Percentiles rank a stretch among this genome's conserved stretches.
Conservation (phyloP, 2,113 vertebrate species). For the Myocastor coypus region DNA sequence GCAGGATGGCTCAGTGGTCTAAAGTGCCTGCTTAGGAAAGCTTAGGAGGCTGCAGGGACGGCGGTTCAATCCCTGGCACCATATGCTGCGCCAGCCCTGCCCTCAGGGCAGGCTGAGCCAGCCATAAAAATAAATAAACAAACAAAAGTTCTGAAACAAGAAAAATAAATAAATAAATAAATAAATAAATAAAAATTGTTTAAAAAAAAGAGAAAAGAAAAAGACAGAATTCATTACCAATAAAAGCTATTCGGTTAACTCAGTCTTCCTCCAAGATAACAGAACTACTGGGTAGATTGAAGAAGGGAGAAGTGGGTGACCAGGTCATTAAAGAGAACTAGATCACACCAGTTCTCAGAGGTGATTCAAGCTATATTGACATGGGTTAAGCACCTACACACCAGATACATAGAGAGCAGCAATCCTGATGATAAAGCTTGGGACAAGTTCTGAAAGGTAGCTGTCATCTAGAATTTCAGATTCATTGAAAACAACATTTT, state of each 20-base stretch:
- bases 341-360: background rate
- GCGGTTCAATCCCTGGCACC: too few species aligned
- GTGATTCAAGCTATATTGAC: background rate
- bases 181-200: too few species aligned
- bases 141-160: too few species aligned
- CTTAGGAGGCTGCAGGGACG: too few species aligned
- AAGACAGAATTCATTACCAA: slow-evolving; percentile 21
- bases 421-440: background rate
- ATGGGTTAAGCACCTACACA: accelerated
- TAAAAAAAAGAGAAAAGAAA: too few species aligned
- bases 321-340: background rate
- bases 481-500: slow-evolving; percentile 8
- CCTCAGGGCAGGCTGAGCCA: too few species aligned
- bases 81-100: too few species aligned
- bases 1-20: too few species aligned
- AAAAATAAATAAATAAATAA: too few species aligned
- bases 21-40: too few species aligned
- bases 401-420: background rate
- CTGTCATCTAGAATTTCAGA: background rate
- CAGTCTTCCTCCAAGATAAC: background rate
- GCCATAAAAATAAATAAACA: too few species aligned
- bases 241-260: background rate
- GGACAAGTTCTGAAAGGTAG: background rate
- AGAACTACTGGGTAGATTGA: background rate
- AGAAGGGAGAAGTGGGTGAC: background rate